These are phyloP conservation scores for Brachypodius melanocephalos DNA, from an alignment of 2,113 vertebrate species.

Conservation along the genomic window DNA sequence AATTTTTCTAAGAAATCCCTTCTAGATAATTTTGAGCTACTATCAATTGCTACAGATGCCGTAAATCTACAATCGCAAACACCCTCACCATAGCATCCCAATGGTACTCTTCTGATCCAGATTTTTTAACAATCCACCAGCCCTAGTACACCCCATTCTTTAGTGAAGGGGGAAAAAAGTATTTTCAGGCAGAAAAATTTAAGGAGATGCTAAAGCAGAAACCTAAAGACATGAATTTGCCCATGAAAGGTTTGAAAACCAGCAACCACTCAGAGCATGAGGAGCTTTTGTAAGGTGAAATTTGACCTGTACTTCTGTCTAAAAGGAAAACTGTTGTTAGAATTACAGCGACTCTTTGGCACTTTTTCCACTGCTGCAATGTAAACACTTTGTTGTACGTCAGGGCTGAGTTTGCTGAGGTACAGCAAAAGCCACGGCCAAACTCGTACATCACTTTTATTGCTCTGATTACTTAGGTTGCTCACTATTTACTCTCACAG, in stretches of 20 bases:
- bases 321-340: not conserved
- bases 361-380: constrained; percentile 12
- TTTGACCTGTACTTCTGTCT: not conserved
- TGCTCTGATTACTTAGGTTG: not conserved
- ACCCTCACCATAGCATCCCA: not conserved
- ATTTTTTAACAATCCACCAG: not conserved
- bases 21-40: not conserved
- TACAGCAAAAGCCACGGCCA: not conserved
- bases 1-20: not conserved
- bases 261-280: not conserved
- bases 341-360: not conserved
- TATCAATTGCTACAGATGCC: not conserved
- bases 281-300: not conserved
- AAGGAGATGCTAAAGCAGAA: not conserved
- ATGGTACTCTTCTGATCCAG: not conserved
- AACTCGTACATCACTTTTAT: constrained; percentile 10
- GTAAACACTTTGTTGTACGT: constrained; percentile 22
- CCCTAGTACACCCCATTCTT: not conserved
- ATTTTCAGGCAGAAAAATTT: not conserved
- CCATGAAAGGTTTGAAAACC: not conserved
- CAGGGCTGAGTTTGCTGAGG: constrained; percentile 24
- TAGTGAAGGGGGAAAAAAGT: not conserved
- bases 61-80: not conserved
- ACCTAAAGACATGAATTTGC: not conserved
- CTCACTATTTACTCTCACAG: constrained; percentile 13